Percentiles rank a stretch among this genome's conserved stretches.
Conservation (phyloP, 2,113 vertebrate genomes). For the Oophaga pumilio region DNA sequence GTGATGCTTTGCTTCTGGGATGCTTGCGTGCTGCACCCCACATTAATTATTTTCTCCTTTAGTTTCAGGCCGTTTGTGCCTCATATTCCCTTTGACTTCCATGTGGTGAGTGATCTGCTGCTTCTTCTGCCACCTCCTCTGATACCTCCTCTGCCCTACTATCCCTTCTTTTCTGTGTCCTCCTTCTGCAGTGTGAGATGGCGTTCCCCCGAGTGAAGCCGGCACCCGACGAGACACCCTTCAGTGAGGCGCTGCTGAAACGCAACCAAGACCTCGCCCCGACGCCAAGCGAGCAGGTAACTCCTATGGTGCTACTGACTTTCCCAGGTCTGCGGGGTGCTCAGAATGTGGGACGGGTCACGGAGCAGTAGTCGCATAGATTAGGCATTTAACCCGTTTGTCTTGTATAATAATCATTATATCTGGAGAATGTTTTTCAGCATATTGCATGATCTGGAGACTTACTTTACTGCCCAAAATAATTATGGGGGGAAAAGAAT, state of each 20-base stretch:
- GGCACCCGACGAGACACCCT: slow-evolving; percentile 83
- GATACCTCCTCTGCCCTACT: background rate
- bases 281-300: slow-evolving; percentile 88
- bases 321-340: too few relatives aligned
- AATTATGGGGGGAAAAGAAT: too few relatives aligned
- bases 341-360: too few relatives aligned
- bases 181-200: slow-evolving; percentile 86
- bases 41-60: background rate
- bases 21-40: too few relatives aligned
- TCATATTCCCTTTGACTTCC: slow-evolving; percentile 96
- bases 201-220: slow-evolving; percentile 95
- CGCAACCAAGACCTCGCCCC: slow-evolving; percentile 95
- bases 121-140: rapidly evolving
- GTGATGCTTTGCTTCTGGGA: too few relatives aligned
- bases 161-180: background rate
- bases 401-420: too few relatives aligned
- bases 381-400: too few relatives aligned
- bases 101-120: slow-evolving; percentile 82
- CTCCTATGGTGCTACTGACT: too few relatives aligned
- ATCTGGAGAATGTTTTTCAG: too few relatives aligned
- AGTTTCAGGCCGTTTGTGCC: slow-evolving; percentile 97
- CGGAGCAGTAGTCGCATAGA: too few relatives aligned
- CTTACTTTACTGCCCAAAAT: too few relatives aligned
- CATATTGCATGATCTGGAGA: too few relatives aligned
- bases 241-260: slow-evolving; percentile 92